These are phyloP conservation scores for Taxidea taxus DNA, from an alignment of 2,113 vertebrate species.

Conservation along the genomic window DNA sequence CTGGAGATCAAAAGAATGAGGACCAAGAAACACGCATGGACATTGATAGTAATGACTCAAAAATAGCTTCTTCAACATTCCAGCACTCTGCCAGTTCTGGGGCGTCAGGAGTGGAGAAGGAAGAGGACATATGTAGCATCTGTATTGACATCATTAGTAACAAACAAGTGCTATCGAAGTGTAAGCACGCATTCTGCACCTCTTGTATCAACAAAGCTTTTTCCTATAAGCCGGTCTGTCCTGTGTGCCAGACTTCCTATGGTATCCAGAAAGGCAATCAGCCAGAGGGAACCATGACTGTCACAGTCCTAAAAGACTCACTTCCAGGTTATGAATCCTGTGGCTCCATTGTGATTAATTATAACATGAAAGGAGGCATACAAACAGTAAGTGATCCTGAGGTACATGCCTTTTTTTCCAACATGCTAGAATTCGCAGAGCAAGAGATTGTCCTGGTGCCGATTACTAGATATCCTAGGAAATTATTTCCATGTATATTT, in stretches of 20 bases:
- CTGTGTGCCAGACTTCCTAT: conserved; percentile 73
- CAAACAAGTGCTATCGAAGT: conserved; percentile 74
- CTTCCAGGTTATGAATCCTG: conserved; percentile 73
- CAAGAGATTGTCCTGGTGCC: background rate
- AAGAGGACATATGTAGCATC: conserved; percentile 71
- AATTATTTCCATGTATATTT: background rate
- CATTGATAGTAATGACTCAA: background rate
- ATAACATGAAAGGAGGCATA: background rate
- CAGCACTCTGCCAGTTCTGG: background rate
- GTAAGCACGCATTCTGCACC: conserved; percentile 84
- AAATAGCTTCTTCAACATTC: background rate
- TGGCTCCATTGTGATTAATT: conserved; percentile 75
- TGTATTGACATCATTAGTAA: conserved; percentile 75
- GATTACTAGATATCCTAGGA: background rate
- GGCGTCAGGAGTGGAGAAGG: background rate
- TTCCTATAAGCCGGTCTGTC: conserved; percentile 74
- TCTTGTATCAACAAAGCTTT: conserved; percentile 70
- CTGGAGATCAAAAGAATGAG: background rate
- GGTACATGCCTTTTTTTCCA: background rate
- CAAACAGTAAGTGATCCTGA: conserved; percentile 83
- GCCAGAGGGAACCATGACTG: conserved; percentile 74
- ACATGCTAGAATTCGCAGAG: background rate
- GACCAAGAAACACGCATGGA: background rate
- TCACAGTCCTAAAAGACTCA: rapidly evolving
- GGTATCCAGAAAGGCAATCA: conserved; percentile 80